Base-by-base conservation (phyloP, 2,113 vertebrate species). In the Podarcis cretensis region DNA sequence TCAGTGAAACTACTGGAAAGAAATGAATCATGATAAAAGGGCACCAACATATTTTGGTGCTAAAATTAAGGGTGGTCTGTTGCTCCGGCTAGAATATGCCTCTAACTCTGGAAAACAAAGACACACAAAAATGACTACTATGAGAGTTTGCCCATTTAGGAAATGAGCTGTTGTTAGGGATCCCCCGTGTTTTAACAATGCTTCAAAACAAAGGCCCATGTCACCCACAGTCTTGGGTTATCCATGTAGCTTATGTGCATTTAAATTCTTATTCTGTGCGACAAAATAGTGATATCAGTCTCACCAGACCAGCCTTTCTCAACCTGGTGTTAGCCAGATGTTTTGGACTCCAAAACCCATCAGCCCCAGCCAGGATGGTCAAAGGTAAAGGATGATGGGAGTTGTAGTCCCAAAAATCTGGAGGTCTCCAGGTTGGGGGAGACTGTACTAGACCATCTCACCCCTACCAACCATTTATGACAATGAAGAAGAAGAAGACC, bases 31-130 rank as follows among this genome's bases (percentile, higher is more conserved):
- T 69, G 4, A 30, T 77, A 68, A 92, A 82, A 79, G 87, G 14
- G 69, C 81, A 84, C 40, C 68, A 89, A 43, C 0, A 4, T 89
- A 54, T 21, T 80, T 80, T 87, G 74, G 81, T 88, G 86, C 88
- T 87, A 16, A 23, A 0, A 0, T 57, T 27, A 85, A 89, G 14
- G 63, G 23, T 0, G 0, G 25, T 76, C 2, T 73, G 77, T 32
- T 88, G 81, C 2, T 66, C 86, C 83, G n/a, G 85, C 10, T 37
- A 78, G 91, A 37, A 27, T 59, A 37, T 76, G 0, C 25, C 35
- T 40, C 59, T 86, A 43, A 27, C 63, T 79, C 71, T 85, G 91
- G 81, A 14, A 86, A 18, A 1, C 75, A 89, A 35, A 5, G 21
- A n/a, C 48, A 35, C 83, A 80, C 69, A 79, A 86, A 48, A 35